Evolutionary conservation across 2,797 vertebrate species (phyloP).

Genomic region (Rallus crepitans): DNA sequence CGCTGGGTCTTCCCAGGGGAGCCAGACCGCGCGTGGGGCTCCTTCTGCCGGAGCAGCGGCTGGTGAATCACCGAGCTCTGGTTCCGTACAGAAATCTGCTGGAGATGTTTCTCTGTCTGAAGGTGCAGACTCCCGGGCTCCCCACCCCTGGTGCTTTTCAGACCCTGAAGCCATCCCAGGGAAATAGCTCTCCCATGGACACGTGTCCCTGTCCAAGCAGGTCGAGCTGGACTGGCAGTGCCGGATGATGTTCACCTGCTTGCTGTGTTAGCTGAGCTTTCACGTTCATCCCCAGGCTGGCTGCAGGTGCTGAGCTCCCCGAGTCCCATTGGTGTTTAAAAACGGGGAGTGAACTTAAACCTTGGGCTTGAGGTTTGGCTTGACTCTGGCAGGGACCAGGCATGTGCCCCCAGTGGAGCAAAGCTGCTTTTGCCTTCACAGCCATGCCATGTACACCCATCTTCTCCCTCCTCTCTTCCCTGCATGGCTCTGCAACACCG

Average conservation of each 20-base stretch:
- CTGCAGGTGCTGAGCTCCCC: neutral
- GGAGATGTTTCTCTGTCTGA: neutral
- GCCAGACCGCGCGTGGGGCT: neutral
- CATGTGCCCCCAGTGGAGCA: rapidly evolving
- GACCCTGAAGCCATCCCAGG: neutral
- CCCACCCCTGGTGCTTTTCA: neutral
- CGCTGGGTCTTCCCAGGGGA: neutral
- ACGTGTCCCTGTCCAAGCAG: neutral
- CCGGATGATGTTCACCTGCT: neutral
- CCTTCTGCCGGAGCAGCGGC: neutral
- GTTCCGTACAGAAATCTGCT: neutral
- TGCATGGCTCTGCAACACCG: rapidly evolving
- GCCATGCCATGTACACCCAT: rapidly evolving
- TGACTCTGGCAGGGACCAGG: neutral
- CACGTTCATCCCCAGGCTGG: neutral
- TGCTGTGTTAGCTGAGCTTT: rapidly evolving
- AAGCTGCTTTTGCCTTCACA: neutral
- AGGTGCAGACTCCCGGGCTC: neutral
- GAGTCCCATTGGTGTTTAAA: neutral
- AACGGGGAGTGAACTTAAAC: neutral
- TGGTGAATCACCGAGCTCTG: rapidly evolving
- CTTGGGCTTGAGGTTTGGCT: neutral
- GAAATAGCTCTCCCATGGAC: neutral
- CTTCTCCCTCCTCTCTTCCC: neutral
- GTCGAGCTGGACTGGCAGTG: neutral